These are phyloP conservation scores for Enteromius thamalakanensis DNA, from an alignment of 2,797 vertebrate genomes.

Conservation along the genomic window DNA sequence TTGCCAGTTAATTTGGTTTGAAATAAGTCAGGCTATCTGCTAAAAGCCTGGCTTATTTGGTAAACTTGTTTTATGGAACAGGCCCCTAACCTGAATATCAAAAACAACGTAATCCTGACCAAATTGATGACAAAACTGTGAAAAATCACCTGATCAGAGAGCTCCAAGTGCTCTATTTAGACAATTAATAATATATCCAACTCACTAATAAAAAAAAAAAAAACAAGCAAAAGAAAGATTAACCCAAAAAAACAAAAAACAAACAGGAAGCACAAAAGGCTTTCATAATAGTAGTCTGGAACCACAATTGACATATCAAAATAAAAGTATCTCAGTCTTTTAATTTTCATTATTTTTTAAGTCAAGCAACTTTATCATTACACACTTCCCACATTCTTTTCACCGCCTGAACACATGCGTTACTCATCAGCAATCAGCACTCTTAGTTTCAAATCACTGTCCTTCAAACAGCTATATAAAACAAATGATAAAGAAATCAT, in stretches of 20 bases:
- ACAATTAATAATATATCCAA: background rate
- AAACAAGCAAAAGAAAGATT: background rate
- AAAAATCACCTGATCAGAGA: background rate
- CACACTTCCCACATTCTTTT: background rate
- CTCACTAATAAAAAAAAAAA: background rate
- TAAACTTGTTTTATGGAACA: too few relatives aligned
- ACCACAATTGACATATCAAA: background rate
- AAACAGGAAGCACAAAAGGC: background rate
- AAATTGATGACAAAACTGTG: background rate
- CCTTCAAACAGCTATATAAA: constrained; percentile 26
- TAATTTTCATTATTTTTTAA: background rate
- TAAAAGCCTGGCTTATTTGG: too few relatives aligned
- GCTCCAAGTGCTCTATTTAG: background rate
- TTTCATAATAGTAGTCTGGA: constrained; percentile 1
- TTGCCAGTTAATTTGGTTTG: too few relatives aligned
- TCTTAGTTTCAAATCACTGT: constrained; percentile 43
- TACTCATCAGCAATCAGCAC: constrained; percentile 45
- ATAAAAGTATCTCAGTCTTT: background rate
- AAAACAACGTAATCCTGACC: background rate
- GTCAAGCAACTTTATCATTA: constrained; percentile 17
- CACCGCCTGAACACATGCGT: background rate
- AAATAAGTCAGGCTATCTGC: too few relatives aligned
- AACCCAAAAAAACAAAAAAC: background rate
- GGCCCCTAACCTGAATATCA: background rate
- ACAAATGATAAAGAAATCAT: constrained; percentile 36